phyloP scores from a whole-genome alignment of 1,140 invertebrate genomes.

The Drosophila takahashii region DNA sequence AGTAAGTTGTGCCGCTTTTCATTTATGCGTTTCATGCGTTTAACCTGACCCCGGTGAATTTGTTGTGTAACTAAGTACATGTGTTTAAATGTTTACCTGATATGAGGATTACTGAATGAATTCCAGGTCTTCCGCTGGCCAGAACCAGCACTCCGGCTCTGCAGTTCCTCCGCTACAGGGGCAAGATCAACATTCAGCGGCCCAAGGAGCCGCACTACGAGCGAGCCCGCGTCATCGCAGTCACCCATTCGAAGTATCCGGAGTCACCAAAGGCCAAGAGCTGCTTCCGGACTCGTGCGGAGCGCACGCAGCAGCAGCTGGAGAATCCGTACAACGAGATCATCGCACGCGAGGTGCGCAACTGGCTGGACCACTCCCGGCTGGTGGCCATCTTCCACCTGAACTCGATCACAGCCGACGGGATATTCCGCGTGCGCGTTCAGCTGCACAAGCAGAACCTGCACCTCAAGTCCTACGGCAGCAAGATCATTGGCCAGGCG shows the following conservation, averaged over 20 bases:
- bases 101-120: not conserved
- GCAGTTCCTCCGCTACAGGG: conserved; percentile 88
- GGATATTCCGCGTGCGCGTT: conserved; percentile 87
- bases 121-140: conserved; percentile 68
- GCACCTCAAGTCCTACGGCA: conserved; percentile 88
- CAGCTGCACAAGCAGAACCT: conserved; percentile 88
- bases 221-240: conserved; percentile 87
- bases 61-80: conserved; percentile 16
- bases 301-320: conserved; percentile 56
- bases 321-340: conserved; percentile 89
- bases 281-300: conserved; percentile 58
- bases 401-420: conserved; percentile 88
- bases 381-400: conserved; percentile 89
- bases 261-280: conserved; percentile 45
- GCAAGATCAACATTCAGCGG: conserved; percentile 91
- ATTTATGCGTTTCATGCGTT: not conserved
- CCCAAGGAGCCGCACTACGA: conserved; percentile 89
- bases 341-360: conserved; percentile 88
- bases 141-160: conserved; percentile 83
- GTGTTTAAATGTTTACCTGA: not conserved
- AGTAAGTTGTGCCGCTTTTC: not conserved
- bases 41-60: not conserved
- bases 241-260: conserved; percentile 86
- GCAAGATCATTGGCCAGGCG: conserved; percentile 87
- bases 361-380: conserved; percentile 89